Percentiles rank a stretch among this genome's conserved stretches.
Conservation (phyloP, 2,113 vertebrate genomes). For the Pterocles burchelli region DNA sequence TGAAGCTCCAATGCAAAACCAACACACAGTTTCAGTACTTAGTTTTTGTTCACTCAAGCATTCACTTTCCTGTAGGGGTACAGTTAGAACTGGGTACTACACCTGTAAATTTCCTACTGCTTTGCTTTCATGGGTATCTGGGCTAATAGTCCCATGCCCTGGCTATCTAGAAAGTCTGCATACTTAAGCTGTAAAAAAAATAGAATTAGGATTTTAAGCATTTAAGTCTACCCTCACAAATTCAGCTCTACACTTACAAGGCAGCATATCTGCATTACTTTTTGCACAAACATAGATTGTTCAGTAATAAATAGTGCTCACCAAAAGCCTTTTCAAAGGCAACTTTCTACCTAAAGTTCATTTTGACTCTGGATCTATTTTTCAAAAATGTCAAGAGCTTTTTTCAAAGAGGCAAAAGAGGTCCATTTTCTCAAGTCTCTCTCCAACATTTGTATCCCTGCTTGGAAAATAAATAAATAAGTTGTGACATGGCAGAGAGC, state of each 20-base stretch:
- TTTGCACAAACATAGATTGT: not conserved
- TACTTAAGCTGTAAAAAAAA: not conserved
- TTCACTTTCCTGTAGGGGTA: not conserved
- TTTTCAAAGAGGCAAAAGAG: not conserved
- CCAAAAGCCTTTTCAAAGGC: not conserved
- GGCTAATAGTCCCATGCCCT: not conserved
- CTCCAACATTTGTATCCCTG: not conserved
- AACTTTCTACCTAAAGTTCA: not conserved
- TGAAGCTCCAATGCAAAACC: not conserved
- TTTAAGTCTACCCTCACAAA: not conserved
- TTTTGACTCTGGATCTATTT: not conserved
- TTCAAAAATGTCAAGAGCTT: not conserved
- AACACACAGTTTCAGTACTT: not conserved
- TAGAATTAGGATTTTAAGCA: not conserved
- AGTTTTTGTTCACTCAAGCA: not conserved
- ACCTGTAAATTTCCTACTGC: not conserved
- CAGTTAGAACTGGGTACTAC: not conserved
- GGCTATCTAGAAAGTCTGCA: not conserved
- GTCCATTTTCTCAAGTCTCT: not conserved
- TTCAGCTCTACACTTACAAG: not conserved
- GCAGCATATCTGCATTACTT: not conserved
- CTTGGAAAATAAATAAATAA: slow-evolving; percentile 26
- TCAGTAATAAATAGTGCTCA: not conserved
- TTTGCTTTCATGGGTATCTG: not conserved
- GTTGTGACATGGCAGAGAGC: not conserved